phyloP scores from a whole-genome alignment of 35 echinoderm and acorn worm genomes.

The Antedon bifida region DNA sequence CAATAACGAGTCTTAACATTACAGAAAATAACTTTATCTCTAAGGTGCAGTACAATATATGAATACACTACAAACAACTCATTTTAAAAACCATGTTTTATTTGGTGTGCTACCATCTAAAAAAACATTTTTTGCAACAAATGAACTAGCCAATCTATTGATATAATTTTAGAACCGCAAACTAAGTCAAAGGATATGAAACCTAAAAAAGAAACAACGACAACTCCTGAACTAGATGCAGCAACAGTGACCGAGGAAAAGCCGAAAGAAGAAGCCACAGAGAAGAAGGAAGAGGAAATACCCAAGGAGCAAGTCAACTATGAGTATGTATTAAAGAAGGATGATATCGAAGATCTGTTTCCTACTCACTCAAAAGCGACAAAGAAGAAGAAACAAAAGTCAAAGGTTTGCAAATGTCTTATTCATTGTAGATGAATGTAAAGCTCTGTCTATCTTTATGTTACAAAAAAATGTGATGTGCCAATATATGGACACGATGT shows the following conservation, averaged over 20 bases:
- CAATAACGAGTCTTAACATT: too few species aligned
- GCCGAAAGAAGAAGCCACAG: not conserved
- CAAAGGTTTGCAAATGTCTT: not conserved
- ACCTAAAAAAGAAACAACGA: not conserved
- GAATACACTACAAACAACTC: too few species aligned
- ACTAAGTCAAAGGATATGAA: not conserved
- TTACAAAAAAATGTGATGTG: not conserved
- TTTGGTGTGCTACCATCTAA: too few species aligned
- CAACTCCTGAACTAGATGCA: not conserved
- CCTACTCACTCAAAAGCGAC: conserved; percentile 20
- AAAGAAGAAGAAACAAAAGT: conserved; percentile 50
- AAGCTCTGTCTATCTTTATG: not conserved
- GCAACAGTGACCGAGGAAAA: not conserved
- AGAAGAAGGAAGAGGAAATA: not conserved
- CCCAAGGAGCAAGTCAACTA: not conserved
- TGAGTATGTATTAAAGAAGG: conserved; percentile 51
- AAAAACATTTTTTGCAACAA: too few species aligned
- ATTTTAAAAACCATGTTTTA: too few species aligned
- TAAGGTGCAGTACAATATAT: too few species aligned
- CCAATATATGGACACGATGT: not conserved
- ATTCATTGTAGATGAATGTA: not conserved
- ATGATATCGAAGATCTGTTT: conserved; percentile 19
- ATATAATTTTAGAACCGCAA: not conserved
- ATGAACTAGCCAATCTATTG: too few species aligned
- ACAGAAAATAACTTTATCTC: too few species aligned